Conservation (phyloP, 2,113 vertebrate genomes). For the Ochotona princeps region DNA sequence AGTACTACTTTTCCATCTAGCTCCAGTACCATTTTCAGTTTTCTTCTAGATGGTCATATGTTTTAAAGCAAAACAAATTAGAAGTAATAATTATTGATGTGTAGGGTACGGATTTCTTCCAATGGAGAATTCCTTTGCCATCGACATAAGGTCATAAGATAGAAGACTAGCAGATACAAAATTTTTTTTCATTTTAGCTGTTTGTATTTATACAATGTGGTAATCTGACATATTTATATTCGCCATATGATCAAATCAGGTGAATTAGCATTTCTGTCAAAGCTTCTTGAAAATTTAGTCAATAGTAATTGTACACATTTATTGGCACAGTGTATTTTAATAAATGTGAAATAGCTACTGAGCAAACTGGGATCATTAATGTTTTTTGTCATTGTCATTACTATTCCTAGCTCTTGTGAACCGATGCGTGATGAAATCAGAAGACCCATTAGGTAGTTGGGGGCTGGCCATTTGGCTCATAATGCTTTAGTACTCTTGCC, state of each 20-base stretch:
- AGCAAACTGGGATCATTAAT: no score
- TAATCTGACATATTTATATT: no score
- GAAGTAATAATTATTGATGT: neutral
- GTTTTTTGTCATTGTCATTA: no score
- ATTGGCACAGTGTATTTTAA: no score
- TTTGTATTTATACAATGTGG: no score
- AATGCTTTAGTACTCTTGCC: neutral
- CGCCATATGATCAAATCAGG: no score
- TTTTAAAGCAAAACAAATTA: slow-evolving; percentile 36
- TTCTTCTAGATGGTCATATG: neutral
- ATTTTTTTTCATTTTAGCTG: neutral
- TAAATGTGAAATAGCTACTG: neutral
- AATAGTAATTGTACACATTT: no score
- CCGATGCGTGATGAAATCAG: no score
- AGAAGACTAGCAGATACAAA: neutral
- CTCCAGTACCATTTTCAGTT: neutral
- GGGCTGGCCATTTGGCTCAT: neutral
- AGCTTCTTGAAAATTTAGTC: no score
- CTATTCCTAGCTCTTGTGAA: neutral
- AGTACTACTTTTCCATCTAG: slow-evolving; percentile 1
- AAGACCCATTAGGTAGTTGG: neutral
- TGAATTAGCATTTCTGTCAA: no score
- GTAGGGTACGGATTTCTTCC: neutral
- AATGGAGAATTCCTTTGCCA: neutral
- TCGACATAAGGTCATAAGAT: neutral